Evolutionary conservation across 1,140 invertebrate genomes (phyloP).

Genomic region (Caenorhabditis remanei): DNA sequence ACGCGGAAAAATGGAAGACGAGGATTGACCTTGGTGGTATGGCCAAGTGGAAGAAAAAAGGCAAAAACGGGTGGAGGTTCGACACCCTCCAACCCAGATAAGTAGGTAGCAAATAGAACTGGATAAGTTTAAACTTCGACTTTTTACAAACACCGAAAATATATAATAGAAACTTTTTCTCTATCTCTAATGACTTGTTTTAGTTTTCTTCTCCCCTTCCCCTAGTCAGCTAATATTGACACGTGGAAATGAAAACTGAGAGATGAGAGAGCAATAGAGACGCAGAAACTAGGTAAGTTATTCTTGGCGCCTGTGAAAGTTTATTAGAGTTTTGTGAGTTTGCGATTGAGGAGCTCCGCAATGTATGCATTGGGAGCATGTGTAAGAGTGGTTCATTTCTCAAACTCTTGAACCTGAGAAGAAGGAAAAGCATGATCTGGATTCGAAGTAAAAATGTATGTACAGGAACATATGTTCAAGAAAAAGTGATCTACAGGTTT

Average conservation of each 20-base stretch:
- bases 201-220: neutral
- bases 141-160: conserved; percentile 17
- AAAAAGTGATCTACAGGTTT: neutral
- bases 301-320: conserved; percentile 39
- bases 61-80: neutral
- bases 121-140: neutral
- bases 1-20: conserved; percentile 4
- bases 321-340: conserved; percentile 23
- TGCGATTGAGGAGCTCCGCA: neutral
- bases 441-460: neutral
- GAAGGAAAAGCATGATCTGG: neutral
- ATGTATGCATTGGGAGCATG: conserved; percentile 16
- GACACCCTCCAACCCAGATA: neutral
- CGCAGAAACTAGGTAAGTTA: conserved; percentile 19
- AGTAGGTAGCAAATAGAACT: conserved; percentile 38
- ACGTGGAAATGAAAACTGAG: neutral
- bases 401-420: conserved; percentile 27
- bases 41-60: neutral
- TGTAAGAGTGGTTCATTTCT: neutral
- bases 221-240: conserved; percentile 42
- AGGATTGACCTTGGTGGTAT: conserved; percentile 37
- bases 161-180: conserved; percentile 39
- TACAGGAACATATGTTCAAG: neutral
- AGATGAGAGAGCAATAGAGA: neutral
- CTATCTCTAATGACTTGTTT: conserved; percentile 7